phyloP scores from a whole-genome alignment of 2,888 invertebrate species.

The Lasioglossum leucozonium region DNA sequence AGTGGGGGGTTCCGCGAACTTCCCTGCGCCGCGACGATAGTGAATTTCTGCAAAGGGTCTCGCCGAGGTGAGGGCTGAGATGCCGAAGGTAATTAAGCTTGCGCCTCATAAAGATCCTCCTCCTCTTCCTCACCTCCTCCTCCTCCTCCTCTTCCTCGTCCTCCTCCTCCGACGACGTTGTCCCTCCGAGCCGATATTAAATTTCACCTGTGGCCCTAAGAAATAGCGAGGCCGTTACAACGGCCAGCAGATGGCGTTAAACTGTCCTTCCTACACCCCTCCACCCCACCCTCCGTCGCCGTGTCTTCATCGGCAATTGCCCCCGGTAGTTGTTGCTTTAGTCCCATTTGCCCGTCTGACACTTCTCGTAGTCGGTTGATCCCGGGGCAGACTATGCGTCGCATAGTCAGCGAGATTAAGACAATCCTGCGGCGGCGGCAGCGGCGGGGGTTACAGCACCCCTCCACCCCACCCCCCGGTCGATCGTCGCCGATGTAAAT shows the following conservation, averaged over 20 bases:
- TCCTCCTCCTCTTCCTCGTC: slow-evolving; percentile 36
- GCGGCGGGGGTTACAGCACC: neutral
- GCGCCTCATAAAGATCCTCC: slow-evolving; percentile 60
- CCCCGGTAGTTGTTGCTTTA: neutral
- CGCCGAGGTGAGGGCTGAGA: slow-evolving; percentile 24
- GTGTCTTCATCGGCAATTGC: neutral
- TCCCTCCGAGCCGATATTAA: slow-evolving; percentile 58
- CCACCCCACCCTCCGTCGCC: neutral
- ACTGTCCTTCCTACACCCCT: neutral
- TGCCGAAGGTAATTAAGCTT: slow-evolving; percentile 68
- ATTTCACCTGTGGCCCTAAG: slow-evolving; percentile 53
- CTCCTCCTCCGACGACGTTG: slow-evolving; percentile 37
- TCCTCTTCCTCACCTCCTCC: slow-evolving; percentile 28
- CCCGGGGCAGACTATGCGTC: neutral
- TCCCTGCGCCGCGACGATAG: slow-evolving; percentile 69
- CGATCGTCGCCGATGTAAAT: neutral
- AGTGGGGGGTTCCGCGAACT: slow-evolving; percentile 25
- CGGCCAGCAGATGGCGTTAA: neutral
- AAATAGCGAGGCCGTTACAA: neutral
- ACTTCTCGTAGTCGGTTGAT: neutral
- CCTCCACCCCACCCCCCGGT: neutral
- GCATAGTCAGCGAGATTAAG: neutral
- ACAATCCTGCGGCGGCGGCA: neutral
- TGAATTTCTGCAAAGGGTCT: slow-evolving; percentile 56
- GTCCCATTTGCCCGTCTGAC: neutral